Percentiles rank a stretch among this genome's conserved stretches.
phyloP scores from a whole-genome alignment of 2,113 vertebrate genomes.

The Limanda limanda region DNA sequence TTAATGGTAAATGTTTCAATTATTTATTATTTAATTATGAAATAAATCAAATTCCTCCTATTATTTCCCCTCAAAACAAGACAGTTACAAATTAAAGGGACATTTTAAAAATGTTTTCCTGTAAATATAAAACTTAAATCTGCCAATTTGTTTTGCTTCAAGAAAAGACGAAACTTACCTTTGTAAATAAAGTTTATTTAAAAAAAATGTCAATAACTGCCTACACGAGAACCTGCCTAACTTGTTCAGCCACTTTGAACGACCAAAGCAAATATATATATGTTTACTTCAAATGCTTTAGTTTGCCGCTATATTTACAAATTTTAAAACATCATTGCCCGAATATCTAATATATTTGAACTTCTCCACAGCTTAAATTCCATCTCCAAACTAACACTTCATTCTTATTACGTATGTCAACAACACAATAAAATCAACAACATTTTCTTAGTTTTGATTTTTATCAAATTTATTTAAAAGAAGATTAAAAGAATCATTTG shows the following conservation, averaged over 20 bases:
- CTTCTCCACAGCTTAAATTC: too few species aligned
- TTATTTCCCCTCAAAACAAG: too few species aligned
- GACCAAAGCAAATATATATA: too few species aligned
- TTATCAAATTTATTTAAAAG: constrained; percentile 82
- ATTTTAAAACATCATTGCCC: too few species aligned
- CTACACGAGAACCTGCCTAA: not conserved
- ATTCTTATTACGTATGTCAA: not conserved
- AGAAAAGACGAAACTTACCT: not conserved
- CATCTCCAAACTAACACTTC: not conserved
- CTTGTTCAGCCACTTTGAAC: not conserved
- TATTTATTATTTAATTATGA: too few species aligned
- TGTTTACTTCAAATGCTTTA: not conserved
- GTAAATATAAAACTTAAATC: too few species aligned
- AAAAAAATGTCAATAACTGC: not conserved
- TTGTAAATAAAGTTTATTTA: not conserved
- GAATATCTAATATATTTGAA: not conserved
- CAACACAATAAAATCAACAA: not conserved
- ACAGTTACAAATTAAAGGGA: too few species aligned
- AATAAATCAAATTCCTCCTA: too few species aligned
- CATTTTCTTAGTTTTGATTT: constrained; percentile 29
- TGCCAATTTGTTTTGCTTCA: not conserved
- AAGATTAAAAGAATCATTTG: constrained; percentile 81
- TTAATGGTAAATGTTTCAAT: too few species aligned
- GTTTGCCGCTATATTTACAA: not conserved
- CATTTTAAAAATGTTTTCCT: too few species aligned